Conservation (phyloP, 2,888 invertebrate species). For the Gasteruption jaculator region DNA sequence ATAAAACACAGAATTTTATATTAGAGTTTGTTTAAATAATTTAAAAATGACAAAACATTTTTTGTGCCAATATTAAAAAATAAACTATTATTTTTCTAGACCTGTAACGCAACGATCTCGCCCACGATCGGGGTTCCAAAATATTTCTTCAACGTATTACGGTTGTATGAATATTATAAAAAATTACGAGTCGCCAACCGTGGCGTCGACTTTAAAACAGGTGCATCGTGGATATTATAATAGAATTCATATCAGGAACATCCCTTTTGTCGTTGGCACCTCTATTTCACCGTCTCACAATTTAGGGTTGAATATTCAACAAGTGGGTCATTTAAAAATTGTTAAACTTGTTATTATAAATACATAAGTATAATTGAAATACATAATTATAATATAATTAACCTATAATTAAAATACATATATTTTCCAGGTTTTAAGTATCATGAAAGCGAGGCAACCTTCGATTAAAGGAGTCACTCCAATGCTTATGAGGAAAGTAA, state of each 20-base stretch:
- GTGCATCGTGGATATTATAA: slow-evolving; percentile 56
- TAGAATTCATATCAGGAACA: slow-evolving; percentile 53
- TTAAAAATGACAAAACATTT: too few relatives aligned
- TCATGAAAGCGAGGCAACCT: slow-evolving; percentile 42
- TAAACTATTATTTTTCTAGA: too few relatives aligned
- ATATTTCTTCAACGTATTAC: too few relatives aligned
- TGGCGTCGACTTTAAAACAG: slow-evolving; percentile 65
- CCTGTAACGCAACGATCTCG: too few relatives aligned
- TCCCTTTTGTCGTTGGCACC: slow-evolving; percentile 62
- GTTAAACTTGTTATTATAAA: slow-evolving; percentile 1
- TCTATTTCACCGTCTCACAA: slow-evolving; percentile 63
- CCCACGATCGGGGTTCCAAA: too few relatives aligned
- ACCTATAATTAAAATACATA: neutral
- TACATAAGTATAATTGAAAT: slow-evolving; percentile 3
- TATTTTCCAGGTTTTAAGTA: slow-evolving; percentile 37
- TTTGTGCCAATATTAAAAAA: too few relatives aligned
- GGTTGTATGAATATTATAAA: slow-evolving; percentile 27
- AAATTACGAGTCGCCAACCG: slow-evolving; percentile 61
- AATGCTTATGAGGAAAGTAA: slow-evolving; percentile 40
- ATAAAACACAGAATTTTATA: too few relatives aligned
- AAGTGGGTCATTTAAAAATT: slow-evolving; percentile 44
- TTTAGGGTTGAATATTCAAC: slow-evolving; percentile 63
- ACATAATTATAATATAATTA: slow-evolving; percentile 6
- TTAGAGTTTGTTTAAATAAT: too few relatives aligned
- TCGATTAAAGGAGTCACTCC: slow-evolving; percentile 30